Conservation (phyloP, 2,113 vertebrate genomes). For the Clarias gariepinus region DNA sequence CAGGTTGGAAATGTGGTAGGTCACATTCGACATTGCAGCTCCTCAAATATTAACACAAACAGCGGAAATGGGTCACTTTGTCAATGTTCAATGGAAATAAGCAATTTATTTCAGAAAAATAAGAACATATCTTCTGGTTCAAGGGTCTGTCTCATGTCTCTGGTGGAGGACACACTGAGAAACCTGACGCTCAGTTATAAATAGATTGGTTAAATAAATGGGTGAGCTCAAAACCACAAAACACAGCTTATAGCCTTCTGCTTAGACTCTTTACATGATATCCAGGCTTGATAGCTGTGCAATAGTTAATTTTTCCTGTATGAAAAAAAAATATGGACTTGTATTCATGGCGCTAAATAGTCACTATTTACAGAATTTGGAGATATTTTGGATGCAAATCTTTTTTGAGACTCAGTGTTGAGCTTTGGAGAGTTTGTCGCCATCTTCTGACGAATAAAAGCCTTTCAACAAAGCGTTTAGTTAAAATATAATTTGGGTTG, state of each 20-base stretch:
- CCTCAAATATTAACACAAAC: constrained; percentile 20
- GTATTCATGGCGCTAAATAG: background rate
- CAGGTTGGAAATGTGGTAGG: constrained; percentile 85
- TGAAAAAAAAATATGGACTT: background rate
- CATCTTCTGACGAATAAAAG: background rate
- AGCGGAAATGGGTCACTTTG: background rate
- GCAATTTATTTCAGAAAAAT: constrained; percentile 41
- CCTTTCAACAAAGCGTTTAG: background rate
- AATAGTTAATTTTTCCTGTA: background rate
- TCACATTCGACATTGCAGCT: constrained; percentile 76
- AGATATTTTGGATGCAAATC: background rate
- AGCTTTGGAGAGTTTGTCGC: background rate
- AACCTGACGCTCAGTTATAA: constrained; percentile 72
- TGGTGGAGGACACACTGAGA: constrained; percentile 58
- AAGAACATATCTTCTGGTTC: constrained; percentile 68
- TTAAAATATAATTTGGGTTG: too few species aligned
- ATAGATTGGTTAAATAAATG: constrained; percentile 59
- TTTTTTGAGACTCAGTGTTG: background rate
- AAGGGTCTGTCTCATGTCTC: constrained; percentile 43
- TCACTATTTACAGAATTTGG: background rate
- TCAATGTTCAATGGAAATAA: background rate
- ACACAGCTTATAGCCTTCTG: too few species aligned
- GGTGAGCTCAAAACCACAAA: constrained; percentile 5
- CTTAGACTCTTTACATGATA: background rate
- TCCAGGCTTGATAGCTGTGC: background rate